These are phyloP conservation scores for Callimorpha dominula DNA, from an alignment of 2,888 invertebrate species.

Conservation along the genomic window DNA sequence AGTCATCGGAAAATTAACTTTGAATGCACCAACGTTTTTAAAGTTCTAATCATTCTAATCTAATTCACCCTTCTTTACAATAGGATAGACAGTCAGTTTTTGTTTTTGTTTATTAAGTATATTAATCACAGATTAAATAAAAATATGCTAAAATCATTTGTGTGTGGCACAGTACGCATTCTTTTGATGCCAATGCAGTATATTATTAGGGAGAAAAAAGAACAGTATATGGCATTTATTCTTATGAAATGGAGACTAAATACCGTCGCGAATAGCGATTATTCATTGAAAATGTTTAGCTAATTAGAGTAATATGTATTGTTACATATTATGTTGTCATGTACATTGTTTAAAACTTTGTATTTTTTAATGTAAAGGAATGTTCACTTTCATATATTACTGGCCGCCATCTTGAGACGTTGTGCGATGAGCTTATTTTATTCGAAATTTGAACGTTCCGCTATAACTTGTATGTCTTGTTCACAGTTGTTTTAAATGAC, in stretches of 20 bases:
- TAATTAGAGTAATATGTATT: conserved; percentile 35
- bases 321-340: conserved; percentile 30
- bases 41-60: not conserved
- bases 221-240: conserved; percentile 65
- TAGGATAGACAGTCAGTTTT: not conserved
- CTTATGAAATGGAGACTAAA: conserved; percentile 63
- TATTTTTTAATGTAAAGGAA: conserved; percentile 6
- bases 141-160: conserved; percentile 49
- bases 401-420: not conserved
- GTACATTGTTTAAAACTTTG: conserved; percentile 29
- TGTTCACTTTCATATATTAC: not conserved
- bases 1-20: not conserved
- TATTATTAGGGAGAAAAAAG: conserved; percentile 34
- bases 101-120: conserved; percentile 7
- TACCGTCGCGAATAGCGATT: conserved; percentile 35
- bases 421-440: not conserved
- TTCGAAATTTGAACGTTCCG: not conserved
- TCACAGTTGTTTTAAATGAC: not conserved
- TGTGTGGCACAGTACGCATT: conserved; percentile 53
- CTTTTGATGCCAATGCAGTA: conserved; percentile 56
- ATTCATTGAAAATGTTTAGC: conserved; percentile 28
- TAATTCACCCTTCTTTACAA: not conserved
- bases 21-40: not conserved
- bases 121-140: conserved; percentile 4
- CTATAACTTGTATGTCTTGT: not conserved